phyloP scores from a whole-genome alignment of 2,888 invertebrate genomes.

The Cantharis flavilabris region DNA sequence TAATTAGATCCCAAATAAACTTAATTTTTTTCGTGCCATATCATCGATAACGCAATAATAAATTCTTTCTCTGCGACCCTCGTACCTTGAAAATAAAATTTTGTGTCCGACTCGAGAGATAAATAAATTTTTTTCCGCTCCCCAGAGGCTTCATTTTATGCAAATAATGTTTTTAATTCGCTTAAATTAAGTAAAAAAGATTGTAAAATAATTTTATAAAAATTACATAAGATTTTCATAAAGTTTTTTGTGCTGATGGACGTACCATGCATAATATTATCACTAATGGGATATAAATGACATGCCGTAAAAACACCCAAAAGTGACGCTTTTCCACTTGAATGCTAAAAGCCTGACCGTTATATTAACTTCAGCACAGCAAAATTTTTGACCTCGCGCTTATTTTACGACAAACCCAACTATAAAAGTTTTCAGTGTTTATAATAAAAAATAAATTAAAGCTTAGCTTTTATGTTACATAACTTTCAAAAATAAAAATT shows the following conservation, averaged over 20 bases:
- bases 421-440: background rate
- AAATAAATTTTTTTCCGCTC: background rate
- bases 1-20: background rate
- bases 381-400: background rate
- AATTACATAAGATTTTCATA: background rate
- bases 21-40: background rate
- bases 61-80: background rate
- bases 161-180: background rate
- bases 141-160: background rate
- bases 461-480: background rate
- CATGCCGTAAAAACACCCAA: constrained; percentile 22
- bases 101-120: background rate
- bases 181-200: background rate
- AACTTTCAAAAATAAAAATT: background rate
- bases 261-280: constrained; percentile 16
- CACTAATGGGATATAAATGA: constrained; percentile 24
- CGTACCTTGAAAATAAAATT: background rate
- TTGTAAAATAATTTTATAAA: background rate
- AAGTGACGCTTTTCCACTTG: constrained; percentile 18
- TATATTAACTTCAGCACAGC: constrained; percentile 10
- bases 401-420: background rate
- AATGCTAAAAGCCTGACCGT: constrained; percentile 23
- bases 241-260: constrained; percentile 1
- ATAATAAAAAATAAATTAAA: background rate
- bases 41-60: background rate